Conservation (phyloP, 2,113 vertebrate species). For the Chionis minor region DNA sequence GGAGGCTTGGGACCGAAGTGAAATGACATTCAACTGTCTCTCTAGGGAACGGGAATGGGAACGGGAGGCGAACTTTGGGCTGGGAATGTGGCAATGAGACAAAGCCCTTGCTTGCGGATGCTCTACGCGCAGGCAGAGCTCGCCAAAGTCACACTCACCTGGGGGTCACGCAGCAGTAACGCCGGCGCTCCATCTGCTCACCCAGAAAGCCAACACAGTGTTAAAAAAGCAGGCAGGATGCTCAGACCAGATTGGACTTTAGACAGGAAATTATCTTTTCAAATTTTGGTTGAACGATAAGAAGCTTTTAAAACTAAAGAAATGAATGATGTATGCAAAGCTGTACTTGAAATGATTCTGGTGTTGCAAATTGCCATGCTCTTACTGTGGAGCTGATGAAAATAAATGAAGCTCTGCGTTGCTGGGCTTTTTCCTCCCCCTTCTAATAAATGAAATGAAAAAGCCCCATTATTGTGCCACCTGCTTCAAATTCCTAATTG, state of each 20-base stretch:
- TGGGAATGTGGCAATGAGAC: not conserved
- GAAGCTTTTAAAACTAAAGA: conserved; percentile 76
- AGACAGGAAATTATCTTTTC: conserved; percentile 65
- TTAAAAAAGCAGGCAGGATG: conserved; percentile 59
- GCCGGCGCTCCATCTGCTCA: conserved; percentile 23
- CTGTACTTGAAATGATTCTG: conserved; percentile 80
- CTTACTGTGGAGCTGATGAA: conserved; percentile 78
- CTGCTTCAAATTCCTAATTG: conserved; percentile 85
- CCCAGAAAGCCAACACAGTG: conserved; percentile 45
- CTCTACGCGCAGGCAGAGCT: not conserved
- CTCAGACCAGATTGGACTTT: conserved; percentile 59
- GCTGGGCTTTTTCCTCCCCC: conserved; percentile 59
- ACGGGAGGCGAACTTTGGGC: not conserved
- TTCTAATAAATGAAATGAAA: conserved; percentile 79
- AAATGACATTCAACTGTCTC: not conserved
- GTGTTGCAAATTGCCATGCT: conserved; percentile 78
- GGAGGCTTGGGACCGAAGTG: not conserved
- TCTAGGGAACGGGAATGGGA: not conserved
- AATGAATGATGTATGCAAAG: conserved; percentile 68
- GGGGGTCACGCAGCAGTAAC: conserved; percentile 9
- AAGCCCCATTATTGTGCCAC: conserved; percentile 82
- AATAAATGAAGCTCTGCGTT: conserved; percentile 78
- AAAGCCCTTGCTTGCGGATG: not conserved
- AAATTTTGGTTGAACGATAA: conserved; percentile 66
- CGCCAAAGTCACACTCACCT: conserved; percentile 22